These are phyloP conservation scores for Calliopum simillimum DNA, from an alignment of 2,888 invertebrate species.

Conservation along the genomic window DNA sequence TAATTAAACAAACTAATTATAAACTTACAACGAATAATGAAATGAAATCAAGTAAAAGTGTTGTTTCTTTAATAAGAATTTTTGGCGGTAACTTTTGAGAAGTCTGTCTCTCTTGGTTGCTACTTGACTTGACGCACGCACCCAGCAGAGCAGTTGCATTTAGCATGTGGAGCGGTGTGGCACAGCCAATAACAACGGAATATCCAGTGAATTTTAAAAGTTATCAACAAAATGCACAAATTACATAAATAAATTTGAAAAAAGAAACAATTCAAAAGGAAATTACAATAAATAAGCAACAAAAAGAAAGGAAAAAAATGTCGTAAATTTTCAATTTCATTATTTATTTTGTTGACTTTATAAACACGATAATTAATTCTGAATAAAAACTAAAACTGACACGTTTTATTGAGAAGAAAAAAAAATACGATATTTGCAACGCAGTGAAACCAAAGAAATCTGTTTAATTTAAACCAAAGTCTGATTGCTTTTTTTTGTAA, in stretches of 20 bases:
- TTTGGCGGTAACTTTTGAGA: constrained; percentile 11
- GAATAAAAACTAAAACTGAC: background rate
- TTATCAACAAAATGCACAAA: background rate
- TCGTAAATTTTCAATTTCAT: background rate
- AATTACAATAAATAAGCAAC: background rate
- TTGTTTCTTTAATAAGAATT: background rate
- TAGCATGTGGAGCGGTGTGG: background rate
- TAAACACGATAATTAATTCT: background rate
- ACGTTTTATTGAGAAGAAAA: background rate
- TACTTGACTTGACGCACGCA: too few relatives aligned
- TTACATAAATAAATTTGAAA: constrained; percentile 1
- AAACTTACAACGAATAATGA: constrained; percentile 7
- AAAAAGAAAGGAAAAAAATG: constrained; percentile 17
- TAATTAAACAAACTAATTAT: constrained; percentile 15
- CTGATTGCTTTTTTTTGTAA: constrained; percentile 28
- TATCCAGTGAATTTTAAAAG: background rate
- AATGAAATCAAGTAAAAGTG: background rate
- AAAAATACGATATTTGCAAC: background rate
- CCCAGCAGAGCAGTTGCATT: constrained; percentile 9
- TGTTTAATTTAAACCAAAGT: constrained; percentile 36
- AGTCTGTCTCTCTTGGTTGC: too few relatives aligned
- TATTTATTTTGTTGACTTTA: constrained; percentile 5
- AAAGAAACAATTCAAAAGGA: background rate
- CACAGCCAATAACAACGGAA: background rate
- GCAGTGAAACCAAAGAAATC: constrained; percentile 21